Evolutionary conservation across 2,113 vertebrate genomes (phyloP).

Genomic region (Butorides virescens): DNA sequence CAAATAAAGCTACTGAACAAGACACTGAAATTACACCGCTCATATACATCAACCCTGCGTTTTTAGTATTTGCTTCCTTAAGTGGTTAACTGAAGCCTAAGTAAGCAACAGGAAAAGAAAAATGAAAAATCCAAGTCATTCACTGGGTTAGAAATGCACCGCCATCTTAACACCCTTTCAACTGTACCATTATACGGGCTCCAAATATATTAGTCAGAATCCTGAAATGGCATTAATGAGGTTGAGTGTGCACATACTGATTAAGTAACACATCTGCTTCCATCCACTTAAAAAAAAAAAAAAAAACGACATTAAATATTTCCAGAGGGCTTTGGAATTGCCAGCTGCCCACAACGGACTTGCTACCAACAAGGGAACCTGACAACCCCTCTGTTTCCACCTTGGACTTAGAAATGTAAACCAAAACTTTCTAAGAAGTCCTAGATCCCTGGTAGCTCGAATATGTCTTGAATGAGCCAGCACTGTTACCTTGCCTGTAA

Average conservation of each 20-base stretch:
- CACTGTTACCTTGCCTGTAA: background rate
- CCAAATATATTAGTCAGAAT: background rate
- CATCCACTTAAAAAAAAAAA: background rate
- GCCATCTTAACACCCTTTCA: background rate
- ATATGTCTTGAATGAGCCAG: fast-evolving
- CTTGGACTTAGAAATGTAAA: background rate
- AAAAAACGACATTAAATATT: background rate
- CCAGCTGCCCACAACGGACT: background rate
- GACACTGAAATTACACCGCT: background rate
- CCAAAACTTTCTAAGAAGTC: background rate
- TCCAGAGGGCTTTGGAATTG: background rate
- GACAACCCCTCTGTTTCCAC: background rate
- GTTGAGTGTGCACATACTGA: background rate
- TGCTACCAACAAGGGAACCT: background rate
- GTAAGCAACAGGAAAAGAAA: background rate
- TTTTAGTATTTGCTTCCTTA: background rate
- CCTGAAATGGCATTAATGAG: background rate
- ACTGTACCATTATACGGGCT: background rate
- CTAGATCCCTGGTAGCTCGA: background rate
- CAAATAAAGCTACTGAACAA: background rate
- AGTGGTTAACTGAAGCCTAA: background rate
- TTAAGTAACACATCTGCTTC: slow-evolving; percentile 5
- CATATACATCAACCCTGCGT: background rate
- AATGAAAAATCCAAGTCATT: background rate
- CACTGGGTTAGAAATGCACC: background rate